Conservation (phyloP, 1,140 invertebrate species). For the Armadillidium nasatum region DNA sequence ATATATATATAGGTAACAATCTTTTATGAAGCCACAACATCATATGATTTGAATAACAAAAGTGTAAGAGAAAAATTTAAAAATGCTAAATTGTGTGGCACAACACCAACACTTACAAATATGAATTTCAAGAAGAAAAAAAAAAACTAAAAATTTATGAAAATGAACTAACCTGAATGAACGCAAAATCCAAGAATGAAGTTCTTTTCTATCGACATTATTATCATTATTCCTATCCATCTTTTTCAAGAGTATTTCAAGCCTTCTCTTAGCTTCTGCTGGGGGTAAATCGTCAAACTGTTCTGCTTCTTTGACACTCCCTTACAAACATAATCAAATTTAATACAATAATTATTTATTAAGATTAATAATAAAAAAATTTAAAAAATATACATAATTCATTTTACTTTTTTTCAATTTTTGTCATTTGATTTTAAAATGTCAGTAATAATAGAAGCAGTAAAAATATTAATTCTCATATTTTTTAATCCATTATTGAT, state of each 20-base stretch:
- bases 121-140: slow-evolving; percentile 22
- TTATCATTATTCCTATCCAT: slow-evolving; percentile 82
- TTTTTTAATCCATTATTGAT: too few relatives aligned
- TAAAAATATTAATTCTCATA: too few relatives aligned
- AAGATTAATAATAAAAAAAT: too few relatives aligned
- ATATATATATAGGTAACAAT: too few relatives aligned
- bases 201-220: slow-evolving; percentile 72
- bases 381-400: background rate
- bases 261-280: slow-evolving; percentile 76
- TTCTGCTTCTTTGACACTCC: slow-evolving; percentile 84
- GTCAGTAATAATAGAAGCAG: background rate
- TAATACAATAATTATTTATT: background rate
- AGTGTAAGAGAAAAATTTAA: too few relatives aligned
- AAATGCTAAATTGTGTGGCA: too few relatives aligned
- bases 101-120: too few relatives aligned
- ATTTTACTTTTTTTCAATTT: background rate
- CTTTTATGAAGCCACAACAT: too few relatives aligned
- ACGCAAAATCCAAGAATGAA: slow-evolving; percentile 86
- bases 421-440: background rate
- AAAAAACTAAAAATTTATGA: slow-evolving; percentile 21
- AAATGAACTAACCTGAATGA: slow-evolving; percentile 73
- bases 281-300: slow-evolving; percentile 84
- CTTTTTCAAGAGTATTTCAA: slow-evolving; percentile 71
- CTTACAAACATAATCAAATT: slow-evolving; percentile 53
- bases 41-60: too few relatives aligned